phyloP scores from a whole-genome alignment of 2,888 invertebrate genomes.

The Iphiclides podalirius region DNA sequence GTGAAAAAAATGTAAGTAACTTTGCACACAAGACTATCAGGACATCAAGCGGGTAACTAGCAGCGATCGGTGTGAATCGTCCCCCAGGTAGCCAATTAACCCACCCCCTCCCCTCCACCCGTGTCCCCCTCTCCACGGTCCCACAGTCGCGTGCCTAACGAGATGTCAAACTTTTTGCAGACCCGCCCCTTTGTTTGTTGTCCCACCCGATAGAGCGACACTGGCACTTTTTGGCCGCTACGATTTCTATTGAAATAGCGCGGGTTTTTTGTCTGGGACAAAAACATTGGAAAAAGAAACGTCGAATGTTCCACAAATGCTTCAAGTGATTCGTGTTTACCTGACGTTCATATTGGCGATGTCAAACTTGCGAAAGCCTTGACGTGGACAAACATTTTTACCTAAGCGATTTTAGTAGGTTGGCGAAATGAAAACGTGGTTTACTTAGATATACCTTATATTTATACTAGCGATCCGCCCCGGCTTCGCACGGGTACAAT shows the following conservation, averaged over 20 bases:
- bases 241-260: slow-evolving; percentile 20
- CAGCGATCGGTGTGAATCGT: slow-evolving; percentile 35
- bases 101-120: slow-evolving; percentile 33
- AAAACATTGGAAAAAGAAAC: slow-evolving; percentile 10
- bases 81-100: slow-evolving; percentile 67
- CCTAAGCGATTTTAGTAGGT: no score
- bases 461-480: no score
- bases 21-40: neutral
- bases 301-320: neutral
- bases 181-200: slow-evolving; percentile 49
- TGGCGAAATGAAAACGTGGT: no score
- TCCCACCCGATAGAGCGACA: slow-evolving; percentile 36
- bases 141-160: slow-evolving; percentile 44
- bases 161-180: slow-evolving; percentile 69
- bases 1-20: no score
- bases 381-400: no score
- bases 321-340: no score
- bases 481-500: no score
- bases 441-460: no score
- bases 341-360: neutral
- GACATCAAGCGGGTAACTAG: slow-evolving; percentile 28
- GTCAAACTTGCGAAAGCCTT: no score
- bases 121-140: neutral
- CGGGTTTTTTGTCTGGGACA: slow-evolving; percentile 10
- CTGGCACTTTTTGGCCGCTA: slow-evolving; percentile 22